Base-by-base conservation (phyloP, 2,888 invertebrate genomes). In the Panopea generosa region DNA sequence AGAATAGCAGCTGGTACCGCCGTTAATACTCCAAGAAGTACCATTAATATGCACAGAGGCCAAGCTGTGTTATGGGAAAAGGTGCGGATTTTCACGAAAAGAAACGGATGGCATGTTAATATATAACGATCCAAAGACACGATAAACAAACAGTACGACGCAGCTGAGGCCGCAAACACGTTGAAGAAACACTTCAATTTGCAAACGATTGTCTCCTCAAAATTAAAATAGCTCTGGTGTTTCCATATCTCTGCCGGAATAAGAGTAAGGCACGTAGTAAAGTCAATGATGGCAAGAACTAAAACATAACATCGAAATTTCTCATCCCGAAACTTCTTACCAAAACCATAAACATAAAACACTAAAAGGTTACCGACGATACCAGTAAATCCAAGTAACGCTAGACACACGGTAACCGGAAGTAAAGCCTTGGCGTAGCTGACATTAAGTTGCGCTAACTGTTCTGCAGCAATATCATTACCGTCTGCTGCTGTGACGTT, bases 221-320 rank as follows among this genome's bases (percentile, higher is more conserved):
- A 80, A 27, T 69, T 66, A 27, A 80, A 80, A 27, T 80, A 80
- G 55, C 70, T 73, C 14, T 62, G 47, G 38, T 80, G 80, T 27
- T 80, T 80, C 27, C 76, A 53, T 57, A 80, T 80, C 38, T 80
- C 80, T 1, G 76, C 73, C n/a, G 80, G 80, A 20, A 80, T 80
- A 3, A 80, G 45, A 1, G 70, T 80, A 0, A 76, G 29, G 38
- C 80, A 80, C 7, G 80, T 80, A 2, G 56, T 50, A 26, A 80
- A 63, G 53, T 80, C 80, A 22, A 80, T 73, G 0, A 73, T 52
- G 1, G 72, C 80, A 9, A 80, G 53, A 3, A 62, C 68, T 1
- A 80, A 38, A 2, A 77, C 77, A 43, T 77, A 80, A 38, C 56
- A 63, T 9, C 80, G 65, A 38, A 73, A 74, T 47, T 80, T 80